Percentiles rank a stretch among this genome's conserved stretches.
phyloP scores from a whole-genome alignment of 2,113 vertebrate species.

The Aptenodytes forsteri region DNA sequence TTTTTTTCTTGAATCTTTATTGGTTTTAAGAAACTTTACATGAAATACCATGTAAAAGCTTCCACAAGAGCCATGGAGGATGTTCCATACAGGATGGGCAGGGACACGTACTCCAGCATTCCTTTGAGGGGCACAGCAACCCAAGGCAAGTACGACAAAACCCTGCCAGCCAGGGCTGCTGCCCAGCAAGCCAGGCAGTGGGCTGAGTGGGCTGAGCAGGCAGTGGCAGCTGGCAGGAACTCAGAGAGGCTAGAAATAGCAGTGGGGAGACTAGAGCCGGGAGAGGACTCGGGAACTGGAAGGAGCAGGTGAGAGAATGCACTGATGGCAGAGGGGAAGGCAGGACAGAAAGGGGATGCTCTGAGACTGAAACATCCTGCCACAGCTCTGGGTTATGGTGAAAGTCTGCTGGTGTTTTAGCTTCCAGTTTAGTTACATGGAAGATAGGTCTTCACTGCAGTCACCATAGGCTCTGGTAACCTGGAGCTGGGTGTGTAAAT shows the following conservation, averaged over 20 bases:
- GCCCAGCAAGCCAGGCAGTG: background rate
- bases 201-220: background rate
- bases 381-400: background rate
- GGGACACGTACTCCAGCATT: background rate
- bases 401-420: background rate
- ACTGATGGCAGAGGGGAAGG: background rate
- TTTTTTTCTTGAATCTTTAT: background rate
- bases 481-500: background rate
- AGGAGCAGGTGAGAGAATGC: background rate
- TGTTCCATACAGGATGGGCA: background rate
- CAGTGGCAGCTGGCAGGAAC: background rate
- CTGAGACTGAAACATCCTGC: background rate
- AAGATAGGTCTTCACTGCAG: background rate
- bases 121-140: background rate
- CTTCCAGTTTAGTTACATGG: background rate
- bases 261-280: background rate
- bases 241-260: background rate
- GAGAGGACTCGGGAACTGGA: background rate
- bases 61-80: background rate
- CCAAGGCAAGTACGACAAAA: background rate
- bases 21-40: background rate
- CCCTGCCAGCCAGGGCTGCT: background rate
- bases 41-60: background rate
- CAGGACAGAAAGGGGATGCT: background rate
- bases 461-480: background rate